Evolutionary conservation across 2,888 invertebrate genomes (phyloP), one percentile per base, ranked within the genome.

Genomic region (Polydesmus complanatus): DNA sequence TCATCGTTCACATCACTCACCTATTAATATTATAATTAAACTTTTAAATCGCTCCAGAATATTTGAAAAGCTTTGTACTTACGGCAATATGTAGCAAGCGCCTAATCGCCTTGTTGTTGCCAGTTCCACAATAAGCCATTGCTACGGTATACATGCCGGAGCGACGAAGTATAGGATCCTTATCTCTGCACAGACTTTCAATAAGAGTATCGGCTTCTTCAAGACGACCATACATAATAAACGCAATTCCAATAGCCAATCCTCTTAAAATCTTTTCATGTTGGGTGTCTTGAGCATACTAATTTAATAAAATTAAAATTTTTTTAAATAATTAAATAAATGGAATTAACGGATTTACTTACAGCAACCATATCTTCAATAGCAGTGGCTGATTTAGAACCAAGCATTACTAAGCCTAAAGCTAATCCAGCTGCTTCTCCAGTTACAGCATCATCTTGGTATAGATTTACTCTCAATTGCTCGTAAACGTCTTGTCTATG

Each of bases 341-440:
- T n/a, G 26, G n/a, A n/a, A n/a, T n/a, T n/a, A n/a, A n/a, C n/a
- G n/a, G n/a, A 55, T 64, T 26, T 66, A 80, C 80, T 80, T 75
- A 82, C 83, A 65, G 85, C 87, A 54, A 92, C 90, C 93, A 95
- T 94, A 71, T 94, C 93, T 73, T 90, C 86, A 66, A 94, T 90
- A 2, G 91, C 88, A 64, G 85, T 82, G 0, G 86, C 83, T 69
- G 89, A 84, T 71, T 94, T 88, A 0, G 96, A 95, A 1, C 97
- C 98, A 68, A 97, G 77, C 97, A 97, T 97, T 0, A 97, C 95
- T 83, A 98, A 86, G 54, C 98, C 98, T 95, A 98, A 97, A 1
- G 95, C 94, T 67, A 98, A 88, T 64, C 96, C 97, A 27, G 98
- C 97, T 3, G 97, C 96, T 77, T 99, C 98, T 27, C 97, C 97